Percentiles rank a stretch among this genome's conserved stretches.
phyloP scores from a whole-genome alignment of 2,888 invertebrate genomes.

The Agriotes lineatus region DNA sequence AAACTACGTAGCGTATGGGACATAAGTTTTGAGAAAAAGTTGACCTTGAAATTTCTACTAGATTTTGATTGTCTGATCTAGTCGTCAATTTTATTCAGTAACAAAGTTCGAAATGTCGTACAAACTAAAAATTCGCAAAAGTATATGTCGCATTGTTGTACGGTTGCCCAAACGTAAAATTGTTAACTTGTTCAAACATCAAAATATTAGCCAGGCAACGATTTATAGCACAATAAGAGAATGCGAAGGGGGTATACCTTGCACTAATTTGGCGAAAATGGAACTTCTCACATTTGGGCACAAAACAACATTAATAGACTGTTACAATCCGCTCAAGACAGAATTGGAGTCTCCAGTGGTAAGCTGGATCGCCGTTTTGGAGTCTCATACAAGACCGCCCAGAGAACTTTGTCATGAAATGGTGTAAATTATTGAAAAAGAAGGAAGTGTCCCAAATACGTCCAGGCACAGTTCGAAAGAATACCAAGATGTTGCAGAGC shows the following conservation, averaged over 20 bases:
- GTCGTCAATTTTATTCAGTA: constrained; percentile 4
- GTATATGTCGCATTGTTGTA: background rate
- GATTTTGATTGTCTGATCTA: constrained; percentile 7
- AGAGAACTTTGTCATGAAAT: too few relatives aligned
- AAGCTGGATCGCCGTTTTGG: too few relatives aligned
- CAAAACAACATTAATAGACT: background rate
- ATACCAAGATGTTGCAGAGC: too few relatives aligned
- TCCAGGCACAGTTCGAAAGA: too few relatives aligned
- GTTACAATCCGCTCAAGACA: too few relatives aligned
- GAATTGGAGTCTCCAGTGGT: too few relatives aligned
- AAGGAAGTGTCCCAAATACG: too few relatives aligned
- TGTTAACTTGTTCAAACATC: constrained; percentile 9
- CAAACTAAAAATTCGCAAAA: background rate
- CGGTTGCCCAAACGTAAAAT: constrained; percentile 8
- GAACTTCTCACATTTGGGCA: background rate
- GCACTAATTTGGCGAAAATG: background rate
- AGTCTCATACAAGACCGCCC: too few relatives aligned
- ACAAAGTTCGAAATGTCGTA: background rate
- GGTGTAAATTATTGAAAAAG: too few relatives aligned
- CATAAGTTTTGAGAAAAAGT: background rate
- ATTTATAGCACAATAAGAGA: constrained; percentile 9
- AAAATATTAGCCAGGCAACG: constrained; percentile 7
- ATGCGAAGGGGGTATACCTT: background rate
- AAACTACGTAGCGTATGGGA: background rate
- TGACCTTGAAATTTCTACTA: background rate